A percentile compares a stretch with the other conserved stretches of the same genome.
Conservation (phyloP, 2,888 invertebrate genomes). For the Stenotaenia linearis region DNA sequence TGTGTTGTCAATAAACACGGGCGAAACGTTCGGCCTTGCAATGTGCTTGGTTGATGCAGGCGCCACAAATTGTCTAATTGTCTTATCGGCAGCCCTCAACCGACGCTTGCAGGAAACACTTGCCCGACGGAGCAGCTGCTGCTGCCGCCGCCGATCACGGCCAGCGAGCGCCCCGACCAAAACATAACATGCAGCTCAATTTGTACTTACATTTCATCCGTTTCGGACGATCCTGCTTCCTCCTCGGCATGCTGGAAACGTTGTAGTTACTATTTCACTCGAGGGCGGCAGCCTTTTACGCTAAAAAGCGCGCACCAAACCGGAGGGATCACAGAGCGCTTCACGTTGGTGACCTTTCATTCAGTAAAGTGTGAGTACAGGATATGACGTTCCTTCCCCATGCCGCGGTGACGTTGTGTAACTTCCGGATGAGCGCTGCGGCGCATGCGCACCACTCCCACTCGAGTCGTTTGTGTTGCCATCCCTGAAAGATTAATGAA, state of each 20-base stretch:
- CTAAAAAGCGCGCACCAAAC: constrained; percentile 37
- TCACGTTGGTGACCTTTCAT: constrained; percentile 39
- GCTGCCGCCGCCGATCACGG: background rate
- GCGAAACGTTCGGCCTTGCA: background rate
- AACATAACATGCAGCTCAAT: constrained; percentile 29
- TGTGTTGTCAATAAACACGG: background rate
- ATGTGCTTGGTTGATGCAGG: background rate
- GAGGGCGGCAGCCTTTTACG: constrained; percentile 37
- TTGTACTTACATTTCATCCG: constrained; percentile 54
- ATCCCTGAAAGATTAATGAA: constrained; percentile 32
- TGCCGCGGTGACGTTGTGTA: constrained; percentile 19
- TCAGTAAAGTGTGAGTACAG: constrained; percentile 38
- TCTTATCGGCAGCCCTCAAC: constrained; percentile 10
- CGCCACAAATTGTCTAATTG: constrained; percentile 26
- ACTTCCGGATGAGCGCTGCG: constrained; percentile 2
- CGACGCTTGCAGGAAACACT: constrained; percentile 13
- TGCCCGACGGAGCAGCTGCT: background rate
- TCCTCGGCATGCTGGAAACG: constrained; percentile 49
- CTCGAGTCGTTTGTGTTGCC: constrained; percentile 1
- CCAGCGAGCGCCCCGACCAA: background rate
- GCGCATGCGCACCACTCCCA: constrained; percentile 28
- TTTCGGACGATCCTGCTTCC: constrained; percentile 55
- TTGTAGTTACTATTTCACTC: constrained; percentile 32
- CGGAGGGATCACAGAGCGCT: constrained; percentile 37
- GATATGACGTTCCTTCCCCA: constrained; percentile 37